Conservation (phyloP, 1,140 invertebrate genomes). For the Formica selysi region DNA sequence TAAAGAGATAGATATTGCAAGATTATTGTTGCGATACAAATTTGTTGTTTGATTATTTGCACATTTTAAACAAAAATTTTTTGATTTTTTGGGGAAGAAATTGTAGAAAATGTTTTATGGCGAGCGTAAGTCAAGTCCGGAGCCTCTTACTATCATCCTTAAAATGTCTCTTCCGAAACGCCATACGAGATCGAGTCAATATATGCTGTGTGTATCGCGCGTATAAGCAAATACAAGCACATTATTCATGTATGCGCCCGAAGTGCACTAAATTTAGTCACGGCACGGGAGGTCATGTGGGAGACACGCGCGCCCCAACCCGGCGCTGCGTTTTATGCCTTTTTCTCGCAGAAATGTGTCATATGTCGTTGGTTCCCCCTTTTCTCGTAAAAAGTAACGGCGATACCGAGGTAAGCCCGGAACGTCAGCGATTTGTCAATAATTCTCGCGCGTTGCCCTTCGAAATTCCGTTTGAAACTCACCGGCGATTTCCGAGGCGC, state of each 20-base stretch:
- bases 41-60: neutral
- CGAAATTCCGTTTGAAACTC: slow-evolving; percentile 30
- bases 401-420: slow-evolving; percentile 39
- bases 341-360: slow-evolving; percentile 78
- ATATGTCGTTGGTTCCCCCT: slow-evolving; percentile 71
- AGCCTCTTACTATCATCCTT: slow-evolving; percentile 2
- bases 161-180: slow-evolving; percentile 5
- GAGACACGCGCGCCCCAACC: slow-evolving; percentile 72
- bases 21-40: neutral
- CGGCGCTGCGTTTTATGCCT: slow-evolving; percentile 80
- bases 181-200: slow-evolving; percentile 43
- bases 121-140: neutral
- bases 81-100: neutral
- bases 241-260: slow-evolving; percentile 83
- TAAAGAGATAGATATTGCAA: neutral
- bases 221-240: slow-evolving; percentile 76
- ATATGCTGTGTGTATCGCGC: slow-evolving; percentile 28
- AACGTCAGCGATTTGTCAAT: slow-evolving; percentile 67
- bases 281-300: slow-evolving; percentile 77
- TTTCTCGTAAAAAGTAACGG: slow-evolving; percentile 71
- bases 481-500: slow-evolving; percentile 18
- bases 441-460: slow-evolving; percentile 19
- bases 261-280: slow-evolving; percentile 83
- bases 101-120: neutral
- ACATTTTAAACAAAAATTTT: neutral